These are phyloP conservation scores for Hanleya hanleyi DNA, from an alignment of 2,888 invertebrate species.

Conservation along the genomic window DNA sequence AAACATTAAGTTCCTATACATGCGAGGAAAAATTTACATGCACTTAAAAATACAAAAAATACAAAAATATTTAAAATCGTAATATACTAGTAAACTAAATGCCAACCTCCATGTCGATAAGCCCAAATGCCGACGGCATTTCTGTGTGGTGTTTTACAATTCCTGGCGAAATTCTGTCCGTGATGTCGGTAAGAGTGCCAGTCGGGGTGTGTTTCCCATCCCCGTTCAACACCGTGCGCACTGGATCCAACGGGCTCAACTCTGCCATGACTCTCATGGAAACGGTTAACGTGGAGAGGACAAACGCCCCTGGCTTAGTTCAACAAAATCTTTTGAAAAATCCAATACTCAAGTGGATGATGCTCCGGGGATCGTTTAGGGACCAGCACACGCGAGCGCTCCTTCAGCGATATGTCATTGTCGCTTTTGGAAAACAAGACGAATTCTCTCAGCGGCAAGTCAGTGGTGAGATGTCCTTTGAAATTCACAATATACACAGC, in stretches of 20 bases:
- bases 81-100: neutral
- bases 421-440: no score
- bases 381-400: no score
- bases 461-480: no score
- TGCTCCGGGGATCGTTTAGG: neutral
- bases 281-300: neutral
- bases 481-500: no score
- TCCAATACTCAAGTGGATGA: neutral
- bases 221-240: neutral
- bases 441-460: no score
- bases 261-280: slow-evolving; percentile 3
- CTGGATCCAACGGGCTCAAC: neutral
- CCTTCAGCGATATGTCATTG: no score
- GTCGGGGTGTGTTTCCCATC: neutral
- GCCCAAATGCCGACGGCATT: slow-evolving; percentile 49
- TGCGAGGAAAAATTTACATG: no score
- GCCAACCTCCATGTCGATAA: slow-evolving; percentile 39
- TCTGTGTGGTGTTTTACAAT: slow-evolving; percentile 36
- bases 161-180: slow-evolving; percentile 2
- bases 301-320: neutral
- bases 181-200: neutral
- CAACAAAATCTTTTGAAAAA: neutral
- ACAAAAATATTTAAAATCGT: slow-evolving; percentile 5
- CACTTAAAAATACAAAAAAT: no score
- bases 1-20: no score